phyloP scores from a whole-genome alignment of 1,140 invertebrate species.

The Antheraea mylitta region DNA sequence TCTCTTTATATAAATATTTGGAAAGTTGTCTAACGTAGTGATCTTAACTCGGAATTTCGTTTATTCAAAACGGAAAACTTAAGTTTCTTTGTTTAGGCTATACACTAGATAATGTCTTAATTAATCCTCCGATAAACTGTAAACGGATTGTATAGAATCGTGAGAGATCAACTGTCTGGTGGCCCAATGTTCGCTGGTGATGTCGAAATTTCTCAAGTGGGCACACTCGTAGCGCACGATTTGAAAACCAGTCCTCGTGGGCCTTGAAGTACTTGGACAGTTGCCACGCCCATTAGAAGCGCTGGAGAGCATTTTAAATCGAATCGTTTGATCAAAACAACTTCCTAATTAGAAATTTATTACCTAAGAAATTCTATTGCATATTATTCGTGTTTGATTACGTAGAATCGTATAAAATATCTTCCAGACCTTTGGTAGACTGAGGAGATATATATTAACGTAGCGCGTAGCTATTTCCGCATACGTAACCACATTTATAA shows the following conservation, averaged over 20 bases:
- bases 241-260: slow-evolving; percentile 60
- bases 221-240: slow-evolving; percentile 45
- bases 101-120: neutral
- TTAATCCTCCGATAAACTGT: slow-evolving; percentile 12
- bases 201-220: slow-evolving; percentile 61
- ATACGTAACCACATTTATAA: slow-evolving; percentile 60
- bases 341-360: slow-evolving; percentile 30
- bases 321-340: slow-evolving; percentile 31
- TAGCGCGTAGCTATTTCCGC: slow-evolving; percentile 51
- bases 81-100: too few relatives aligned
- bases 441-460: slow-evolving; percentile 50
- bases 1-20: too few relatives aligned
- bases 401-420: slow-evolving; percentile 9
- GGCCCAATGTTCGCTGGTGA: slow-evolving; percentile 35
- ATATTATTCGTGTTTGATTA: slow-evolving; percentile 6
- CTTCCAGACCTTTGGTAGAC: slow-evolving; percentile 41
- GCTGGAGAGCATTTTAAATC: slow-evolving; percentile 40
- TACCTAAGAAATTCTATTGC: neutral
- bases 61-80: neutral
- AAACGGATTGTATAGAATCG: slow-evolving; percentile 23
- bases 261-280: slow-evolving; percentile 62
- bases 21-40: too few relatives aligned
- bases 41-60: neutral
- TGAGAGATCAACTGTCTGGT: slow-evolving; percentile 25
- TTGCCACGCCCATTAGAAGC: slow-evolving; percentile 62